Percentiles rank a stretch among this genome's conserved stretches.
phyloP scores from a whole-genome alignment of 2,888 invertebrate genomes.

The Eupelmus urozonus region DNA sequence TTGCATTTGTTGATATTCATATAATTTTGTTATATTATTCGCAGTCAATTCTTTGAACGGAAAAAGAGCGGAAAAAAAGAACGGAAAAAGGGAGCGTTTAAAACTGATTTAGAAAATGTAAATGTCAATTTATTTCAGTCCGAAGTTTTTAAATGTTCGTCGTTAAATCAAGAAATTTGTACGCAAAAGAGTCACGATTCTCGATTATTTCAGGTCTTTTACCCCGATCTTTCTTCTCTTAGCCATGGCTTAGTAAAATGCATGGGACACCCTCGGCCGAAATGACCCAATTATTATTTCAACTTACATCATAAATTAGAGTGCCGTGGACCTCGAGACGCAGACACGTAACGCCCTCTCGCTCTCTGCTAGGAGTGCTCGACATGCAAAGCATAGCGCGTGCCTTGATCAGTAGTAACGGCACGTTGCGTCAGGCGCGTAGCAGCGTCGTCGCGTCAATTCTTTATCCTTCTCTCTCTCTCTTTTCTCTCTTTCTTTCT shows the following conservation, averaged over 20 bases:
- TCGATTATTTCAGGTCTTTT: constrained; percentile 40
- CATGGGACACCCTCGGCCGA: background rate
- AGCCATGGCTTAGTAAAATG: constrained; percentile 4
- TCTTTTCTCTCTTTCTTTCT: background rate
- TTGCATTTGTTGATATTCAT: no score
- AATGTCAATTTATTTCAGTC: background rate
- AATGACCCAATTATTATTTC: constrained; percentile 44
- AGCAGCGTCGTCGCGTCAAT: background rate
- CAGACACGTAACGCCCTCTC: constrained; percentile 6
- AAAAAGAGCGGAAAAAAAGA: no score
- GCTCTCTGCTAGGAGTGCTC: background rate
- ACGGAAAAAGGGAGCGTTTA: no score
- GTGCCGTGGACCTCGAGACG: constrained; percentile 4
- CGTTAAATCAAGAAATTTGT: constrained; percentile 21
- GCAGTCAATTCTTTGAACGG: no score
- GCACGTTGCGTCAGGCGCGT: constrained; percentile 22
- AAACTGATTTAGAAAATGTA: background rate
- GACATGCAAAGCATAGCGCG: constrained; percentile 23
- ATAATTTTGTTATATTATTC: no score
- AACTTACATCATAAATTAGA: constrained; percentile 41
- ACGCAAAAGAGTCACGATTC: constrained; percentile 33
- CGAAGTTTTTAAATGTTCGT: constrained; percentile 11
- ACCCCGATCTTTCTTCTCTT: background rate
- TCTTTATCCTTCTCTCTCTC: background rate
- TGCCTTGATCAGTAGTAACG: constrained; percentile 12